Evolutionary conservation across 2,113 vertebrate species (phyloP).

Genomic region (Datnioides undecimradiatus): DNA sequence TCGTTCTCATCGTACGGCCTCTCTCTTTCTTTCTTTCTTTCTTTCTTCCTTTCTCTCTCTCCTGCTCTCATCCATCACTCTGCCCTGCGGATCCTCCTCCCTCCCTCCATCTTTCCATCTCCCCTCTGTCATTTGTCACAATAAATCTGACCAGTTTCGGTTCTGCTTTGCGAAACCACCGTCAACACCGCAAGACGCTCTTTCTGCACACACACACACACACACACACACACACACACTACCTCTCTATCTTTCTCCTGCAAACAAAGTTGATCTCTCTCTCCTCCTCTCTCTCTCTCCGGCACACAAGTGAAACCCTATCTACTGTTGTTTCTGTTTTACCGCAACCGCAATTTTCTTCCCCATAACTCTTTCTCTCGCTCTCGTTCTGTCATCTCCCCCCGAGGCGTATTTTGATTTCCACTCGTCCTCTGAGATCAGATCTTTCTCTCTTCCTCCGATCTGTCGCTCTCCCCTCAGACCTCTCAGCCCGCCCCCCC

Average conservation of each 20-base stretch:
- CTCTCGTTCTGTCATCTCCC: conserved; percentile 59
- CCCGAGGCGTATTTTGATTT: conserved; percentile 59
- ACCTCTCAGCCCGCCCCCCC: conserved; percentile 20
- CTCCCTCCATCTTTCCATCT: conserved; percentile 31
- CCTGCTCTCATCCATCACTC: conserved; percentile 24
- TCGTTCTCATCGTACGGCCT: conserved; percentile 21
- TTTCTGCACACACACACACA: neutral
- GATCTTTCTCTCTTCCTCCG: conserved; percentile 9
- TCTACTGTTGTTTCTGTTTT: conserved; percentile 69
- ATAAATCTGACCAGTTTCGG: conserved; percentile 50
- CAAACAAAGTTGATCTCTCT: neutral
- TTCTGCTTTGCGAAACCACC: conserved; percentile 54
- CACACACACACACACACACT: conserved; percentile 19
- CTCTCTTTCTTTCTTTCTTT: conserved; percentile 30
- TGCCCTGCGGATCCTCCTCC: neutral
- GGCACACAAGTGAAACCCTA: conserved; percentile 55
- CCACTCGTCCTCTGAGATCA: conserved; percentile 36
- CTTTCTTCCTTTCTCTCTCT: neutral
- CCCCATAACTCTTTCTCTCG: conserved; percentile 60
- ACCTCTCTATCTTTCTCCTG: conserved; percentile 11
- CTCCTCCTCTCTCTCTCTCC: conserved; percentile 4
- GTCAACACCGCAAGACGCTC: conserved; percentile 38
- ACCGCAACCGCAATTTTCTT: conserved; percentile 70
- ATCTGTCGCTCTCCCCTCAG: conserved; percentile 19
- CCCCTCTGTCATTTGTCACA: conserved; percentile 54